Evolutionary conservation across 2,888 invertebrate species (phyloP).

Genomic region (Masnerella sp.): DNA sequence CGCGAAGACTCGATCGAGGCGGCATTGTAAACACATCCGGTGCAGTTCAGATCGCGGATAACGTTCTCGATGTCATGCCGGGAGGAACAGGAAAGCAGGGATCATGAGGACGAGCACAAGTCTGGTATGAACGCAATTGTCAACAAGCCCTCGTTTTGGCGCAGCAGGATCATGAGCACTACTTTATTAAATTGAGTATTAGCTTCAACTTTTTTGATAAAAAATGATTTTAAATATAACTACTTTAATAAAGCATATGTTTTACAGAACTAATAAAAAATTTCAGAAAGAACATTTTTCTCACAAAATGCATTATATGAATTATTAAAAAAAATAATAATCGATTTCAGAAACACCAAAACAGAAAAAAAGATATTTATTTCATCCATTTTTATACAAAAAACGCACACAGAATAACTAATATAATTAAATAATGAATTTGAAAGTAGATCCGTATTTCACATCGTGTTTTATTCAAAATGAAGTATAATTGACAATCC

Average conservation of each 20-base stretch:
- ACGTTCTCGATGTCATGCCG: slow-evolving; percentile 40
- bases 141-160: slow-evolving; percentile 18
- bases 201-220: slow-evolving; percentile 1
- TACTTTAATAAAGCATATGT: too few relatives aligned
- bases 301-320: too few relatives aligned
- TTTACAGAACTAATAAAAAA: too few relatives aligned
- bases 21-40: slow-evolving; percentile 64
- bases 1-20: slow-evolving; percentile 56
- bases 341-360: too few relatives aligned
- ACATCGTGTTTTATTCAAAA: background rate
- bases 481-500: background rate
- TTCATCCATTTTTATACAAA: too few relatives aligned
- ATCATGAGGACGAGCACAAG: slow-evolving; percentile 20
- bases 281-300: too few relatives aligned
- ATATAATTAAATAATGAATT: too few relatives aligned
- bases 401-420: too few relatives aligned
- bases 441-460: too few relatives aligned
- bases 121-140: slow-evolving; percentile 26
- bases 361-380: too few relatives aligned
- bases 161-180: slow-evolving; percentile 8
- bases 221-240: too few relatives aligned
- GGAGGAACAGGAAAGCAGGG: slow-evolving; percentile 29
- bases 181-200: slow-evolving; percentile 20
- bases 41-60: slow-evolving; percentile 61
- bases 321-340: too few relatives aligned